Evolutionary conservation across 2,113 vertebrate species (phyloP), one percentile per base, ranked within the genome.

Genomic region (Struthio camelus): DNA sequence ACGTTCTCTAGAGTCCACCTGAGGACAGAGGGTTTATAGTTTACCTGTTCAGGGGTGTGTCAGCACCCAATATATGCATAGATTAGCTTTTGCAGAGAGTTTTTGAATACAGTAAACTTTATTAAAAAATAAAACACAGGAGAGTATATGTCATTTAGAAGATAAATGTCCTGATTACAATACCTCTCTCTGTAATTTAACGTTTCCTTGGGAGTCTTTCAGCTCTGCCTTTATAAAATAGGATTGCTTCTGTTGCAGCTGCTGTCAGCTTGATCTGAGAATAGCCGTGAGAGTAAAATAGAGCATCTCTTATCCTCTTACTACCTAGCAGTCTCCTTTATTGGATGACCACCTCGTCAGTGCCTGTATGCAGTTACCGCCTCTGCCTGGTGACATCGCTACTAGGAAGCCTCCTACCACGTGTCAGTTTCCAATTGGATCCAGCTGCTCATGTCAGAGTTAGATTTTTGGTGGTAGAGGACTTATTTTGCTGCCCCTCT

Each of bases 261-360:
- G 61, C 73, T 82, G 42, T 78, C 64, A 64, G 77, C 91, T 91
- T 91, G 79, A 66, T 94, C 82, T 95, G 87, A 94, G 90, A 97
- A 95, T 70, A 94, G 90, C 85, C 19, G 2, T 4, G 24, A 36
- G 81, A 50, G 85, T 72, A 83, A 93, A 96, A 78, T 22, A 85
- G 87, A 94, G 66, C 75, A 73, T 85, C 67, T 80, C 44, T 90
- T 95, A 80, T 64, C 87, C 92, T 96, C 85, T 85, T 87, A 82
- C 6, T 56, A 6, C 62, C 65, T 58, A 42, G 44, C 56, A 38
- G 69, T n/a, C 53, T 90, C 18, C 83, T 87, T 91, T 95, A 77
- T 85, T 94, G 95, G 82, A 73, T 96, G 96, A 93, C 62, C 71
- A 65, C 71, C 66, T 91, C 75, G 59, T 53, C 72, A 53, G n/a